Base-by-base conservation (phyloP, 2,888 invertebrate species). In the Dyspetes luteomarginatus region DNA sequence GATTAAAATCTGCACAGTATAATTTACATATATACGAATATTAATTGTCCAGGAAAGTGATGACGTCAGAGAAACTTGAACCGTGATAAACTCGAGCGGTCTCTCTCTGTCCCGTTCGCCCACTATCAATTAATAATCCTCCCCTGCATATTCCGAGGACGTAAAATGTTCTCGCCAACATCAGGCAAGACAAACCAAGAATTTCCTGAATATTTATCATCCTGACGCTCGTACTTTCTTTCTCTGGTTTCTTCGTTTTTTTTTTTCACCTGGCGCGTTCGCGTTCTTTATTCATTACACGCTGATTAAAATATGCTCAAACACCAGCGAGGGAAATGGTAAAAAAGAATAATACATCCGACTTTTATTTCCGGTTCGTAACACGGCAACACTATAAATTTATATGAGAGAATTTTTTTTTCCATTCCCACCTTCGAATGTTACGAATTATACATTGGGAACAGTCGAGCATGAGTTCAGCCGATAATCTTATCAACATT, bases 1-100 rank as follows among this genome's bases (percentile, higher is more conserved):
- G 96, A 92, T 98, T 97, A 91, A 98, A 98, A 93, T 98, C 98
- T 97, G 94, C 41, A 93, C 83, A 65, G 41, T 75, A n/a, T n/a
- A 19, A 81, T 73, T 41, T 41, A 12, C 43, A 50, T 72, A n/a
- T n/a, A 72, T 52, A 50, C 45, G 28, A 65, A 43, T 69, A 28
- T 69, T 50, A 58, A 80, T 75, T 52, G 41, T 48, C 43, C 41
- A 30, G 12, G 41, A 68, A 60, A 67, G n/a, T 22, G 36, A 48
- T 4, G 9, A 64, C 5, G 15, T 15, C n/a, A 22, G 41, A 24
- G 9, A 12, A 41, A 12, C 4, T 22, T 4, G 43, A 15, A 43
- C 7, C 24, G 43, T 17, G 15, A 3, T 19, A 52, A 7, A 24
- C 12, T 4, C 4, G 24, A 1, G 55, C 64, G 64, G n/a, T n/a